A percentile compares a stretch with the other conserved stretches of the same genome.
These are phyloP conservation scores for Pangasianodon gigas DNA, from an alignment of 2,113 vertebrate species.

Conservation along the genomic window DNA sequence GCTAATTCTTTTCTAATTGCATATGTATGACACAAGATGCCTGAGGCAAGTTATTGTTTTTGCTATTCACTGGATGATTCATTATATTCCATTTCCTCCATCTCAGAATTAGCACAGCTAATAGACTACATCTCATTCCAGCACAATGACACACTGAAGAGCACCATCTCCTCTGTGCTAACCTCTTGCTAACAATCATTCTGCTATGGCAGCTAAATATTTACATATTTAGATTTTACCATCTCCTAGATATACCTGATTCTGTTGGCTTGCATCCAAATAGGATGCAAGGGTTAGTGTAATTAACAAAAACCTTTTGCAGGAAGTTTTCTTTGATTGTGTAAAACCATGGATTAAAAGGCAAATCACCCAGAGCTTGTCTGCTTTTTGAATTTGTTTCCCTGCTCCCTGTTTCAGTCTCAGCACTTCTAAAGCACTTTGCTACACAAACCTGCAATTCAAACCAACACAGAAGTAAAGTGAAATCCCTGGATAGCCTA, in stretches of 20 bases:
- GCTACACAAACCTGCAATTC: not conserved
- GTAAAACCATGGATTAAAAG: not conserved
- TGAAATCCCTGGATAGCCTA: not conserved
- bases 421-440: not conserved
- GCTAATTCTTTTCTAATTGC: conserved; percentile 58
- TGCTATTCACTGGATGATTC: conserved; percentile 47
- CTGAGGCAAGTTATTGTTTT: conserved; percentile 50
- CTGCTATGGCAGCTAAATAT: conserved; percentile 13
- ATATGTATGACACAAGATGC: conserved; percentile 59
- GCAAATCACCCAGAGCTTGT: not conserved
- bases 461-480: not conserved
- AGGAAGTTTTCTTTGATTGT: not conserved
- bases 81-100: conserved; percentile 35
- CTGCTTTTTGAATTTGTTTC: not conserved
- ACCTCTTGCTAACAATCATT: conserved; percentile 36
- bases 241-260: not conserved
- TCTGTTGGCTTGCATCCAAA: not conserved
- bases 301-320: not conserved
- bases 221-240: not conserved
- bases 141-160: conserved; percentile 35
- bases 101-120: conserved; percentile 43
- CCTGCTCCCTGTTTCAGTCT: not conserved
- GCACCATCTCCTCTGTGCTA: conserved; percentile 16
- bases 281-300: not conserved
- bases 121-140: conserved; percentile 35